These are phyloP conservation scores for Sphenopsis melanotis DNA, from an alignment of 2,797 vertebrate genomes.

Conservation along the genomic window DNA sequence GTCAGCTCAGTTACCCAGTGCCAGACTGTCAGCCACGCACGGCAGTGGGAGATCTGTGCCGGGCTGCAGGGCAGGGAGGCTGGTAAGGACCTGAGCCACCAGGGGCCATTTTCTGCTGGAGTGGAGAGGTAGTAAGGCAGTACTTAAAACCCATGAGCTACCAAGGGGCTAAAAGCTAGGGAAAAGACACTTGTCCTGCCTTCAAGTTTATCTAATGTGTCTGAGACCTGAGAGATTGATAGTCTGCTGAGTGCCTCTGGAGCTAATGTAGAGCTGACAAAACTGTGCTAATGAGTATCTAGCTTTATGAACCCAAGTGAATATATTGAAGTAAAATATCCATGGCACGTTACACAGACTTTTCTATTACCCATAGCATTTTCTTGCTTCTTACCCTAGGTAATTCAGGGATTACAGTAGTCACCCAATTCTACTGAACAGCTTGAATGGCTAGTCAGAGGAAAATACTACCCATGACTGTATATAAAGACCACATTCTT, in stretches of 20 bases:
- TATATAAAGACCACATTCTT: background rate
- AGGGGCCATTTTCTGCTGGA: background rate
- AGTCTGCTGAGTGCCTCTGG: background rate
- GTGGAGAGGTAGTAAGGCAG: background rate
- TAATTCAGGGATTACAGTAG: background rate
- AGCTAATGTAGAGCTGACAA: background rate
- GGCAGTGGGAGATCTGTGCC: background rate
- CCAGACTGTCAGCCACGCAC: accelerated
- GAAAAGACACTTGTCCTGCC: background rate
- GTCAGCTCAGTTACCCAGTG: too few relatives aligned
- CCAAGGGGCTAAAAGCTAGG: background rate
- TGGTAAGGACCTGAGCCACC: background rate
- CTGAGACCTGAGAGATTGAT: background rate
- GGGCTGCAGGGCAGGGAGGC: background rate
- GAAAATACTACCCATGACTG: background rate
- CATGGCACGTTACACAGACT: accelerated
- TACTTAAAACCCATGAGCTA: background rate
- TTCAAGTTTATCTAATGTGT: background rate
- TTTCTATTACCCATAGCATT: background rate
- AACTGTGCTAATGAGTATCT: background rate
- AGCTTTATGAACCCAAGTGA: background rate
- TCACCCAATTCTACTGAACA: background rate
- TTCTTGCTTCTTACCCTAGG: background rate
- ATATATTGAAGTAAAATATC: background rate
- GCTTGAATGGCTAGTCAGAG: background rate